Evolutionary conservation across 2,797 vertebrate genomes (phyloP).

Genomic region (Peromyscus attwateri): DNA sequence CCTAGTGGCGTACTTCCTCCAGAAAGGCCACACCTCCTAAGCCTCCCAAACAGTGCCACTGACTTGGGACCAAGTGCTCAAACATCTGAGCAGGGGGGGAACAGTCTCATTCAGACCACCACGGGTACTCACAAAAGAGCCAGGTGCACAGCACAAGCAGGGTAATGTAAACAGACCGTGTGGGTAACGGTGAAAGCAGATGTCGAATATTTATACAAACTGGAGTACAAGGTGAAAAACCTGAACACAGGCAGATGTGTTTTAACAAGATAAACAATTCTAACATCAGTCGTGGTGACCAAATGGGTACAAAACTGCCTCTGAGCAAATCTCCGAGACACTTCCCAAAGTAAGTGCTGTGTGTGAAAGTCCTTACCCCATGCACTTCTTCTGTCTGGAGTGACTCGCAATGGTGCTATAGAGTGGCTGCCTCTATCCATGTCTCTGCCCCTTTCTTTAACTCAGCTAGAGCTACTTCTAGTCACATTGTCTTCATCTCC

Average conservation of each 20-base stretch:
- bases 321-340: background rate
- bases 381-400: background rate
- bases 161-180: background rate
- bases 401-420: background rate
- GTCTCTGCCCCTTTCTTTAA: background rate
- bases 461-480: background rate
- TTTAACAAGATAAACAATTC: background rate
- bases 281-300: background rate
- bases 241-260: background rate
- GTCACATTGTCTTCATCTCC: background rate
- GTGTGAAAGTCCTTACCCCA: background rate
- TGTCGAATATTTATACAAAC: background rate
- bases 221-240: background rate
- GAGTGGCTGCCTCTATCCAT: background rate
- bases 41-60: background rate
- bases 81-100: background rate
- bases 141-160: background rate
- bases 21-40: background rate
- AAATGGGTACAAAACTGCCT: background rate
- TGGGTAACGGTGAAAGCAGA: background rate
- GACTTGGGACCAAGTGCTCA: background rate
- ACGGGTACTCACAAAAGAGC: background rate
- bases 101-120: background rate
- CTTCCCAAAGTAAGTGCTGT: background rate
- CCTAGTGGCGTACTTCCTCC: background rate